phyloP scores from a whole-genome alignment of 64 coral and sea anemone genomes.

The Dendrophyllia cribrosa region DNA sequence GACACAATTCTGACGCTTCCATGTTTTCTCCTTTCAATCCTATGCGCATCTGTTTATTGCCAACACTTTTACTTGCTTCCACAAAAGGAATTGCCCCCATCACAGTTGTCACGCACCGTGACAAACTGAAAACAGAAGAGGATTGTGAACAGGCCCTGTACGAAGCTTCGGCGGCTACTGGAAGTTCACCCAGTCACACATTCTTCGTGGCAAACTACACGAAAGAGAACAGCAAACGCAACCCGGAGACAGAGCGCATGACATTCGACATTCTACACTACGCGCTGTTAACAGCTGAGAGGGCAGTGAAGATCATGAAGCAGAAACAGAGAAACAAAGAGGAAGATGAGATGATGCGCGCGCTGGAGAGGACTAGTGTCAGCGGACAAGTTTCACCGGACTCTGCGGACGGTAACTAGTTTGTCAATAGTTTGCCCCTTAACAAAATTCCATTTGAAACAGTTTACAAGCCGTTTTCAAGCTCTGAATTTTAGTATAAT shows the following conservation, averaged over 20 bases:
- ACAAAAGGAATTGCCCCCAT: constrained; percentile 65
- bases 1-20: too few relatives aligned
- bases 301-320: constrained; percentile 56
- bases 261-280: constrained; percentile 75
- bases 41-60: too few relatives aligned
- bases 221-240: background rate
- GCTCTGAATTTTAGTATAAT: too few relatives aligned
- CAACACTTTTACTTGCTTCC: background rate
- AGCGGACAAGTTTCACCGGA: background rate
- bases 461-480: too few relatives aligned
- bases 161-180: constrained; percentile 58
- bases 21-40: too few relatives aligned
- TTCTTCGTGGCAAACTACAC: constrained; percentile 82
- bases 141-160: constrained; percentile 30
- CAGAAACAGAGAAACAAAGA: constrained; percentile 11
- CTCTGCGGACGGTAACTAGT: background rate
- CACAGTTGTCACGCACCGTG: constrained; percentile 80
- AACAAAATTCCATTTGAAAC: too few relatives aligned
- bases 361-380: background rate
- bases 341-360: constrained; percentile 27
- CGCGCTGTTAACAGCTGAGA: constrained; percentile 55
- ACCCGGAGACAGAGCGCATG: constrained; percentile 59
- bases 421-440: background rate
- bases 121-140: constrained; percentile 49
- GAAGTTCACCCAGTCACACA: constrained; percentile 54